A percentile compares a stretch with the other conserved stretches of the same genome.
These are phyloP conservation scores for Pseudomyrmex concolor DNA, from an alignment of 1,140 invertebrate genomes.

Conservation along the genomic window DNA sequence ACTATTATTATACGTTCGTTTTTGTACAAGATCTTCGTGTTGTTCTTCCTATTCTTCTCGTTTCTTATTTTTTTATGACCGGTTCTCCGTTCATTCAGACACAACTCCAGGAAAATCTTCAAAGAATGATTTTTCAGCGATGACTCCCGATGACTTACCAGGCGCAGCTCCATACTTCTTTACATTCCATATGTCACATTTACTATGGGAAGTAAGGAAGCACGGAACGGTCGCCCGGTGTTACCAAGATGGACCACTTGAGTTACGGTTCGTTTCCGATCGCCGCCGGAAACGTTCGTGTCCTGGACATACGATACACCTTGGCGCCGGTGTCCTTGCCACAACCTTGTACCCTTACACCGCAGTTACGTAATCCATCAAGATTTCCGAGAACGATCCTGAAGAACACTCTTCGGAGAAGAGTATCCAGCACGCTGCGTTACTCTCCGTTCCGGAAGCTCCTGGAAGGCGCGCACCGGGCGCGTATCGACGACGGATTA, in stretches of 20 bases:
- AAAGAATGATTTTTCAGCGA: not conserved
- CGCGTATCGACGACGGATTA: not conserved
- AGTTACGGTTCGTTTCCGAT: conserved; percentile 3
- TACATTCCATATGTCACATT: conserved; percentile 96
- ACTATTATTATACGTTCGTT: conserved; percentile 12
- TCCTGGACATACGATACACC: not conserved
- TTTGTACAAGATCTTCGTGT: not conserved
- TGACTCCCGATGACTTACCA: conserved; percentile 69
- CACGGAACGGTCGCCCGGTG: conserved; percentile 91
- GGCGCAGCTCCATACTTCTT: conserved; percentile 96
- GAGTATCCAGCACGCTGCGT: conserved; percentile 25
- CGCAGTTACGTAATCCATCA: conserved; percentile 63
- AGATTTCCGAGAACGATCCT: not conserved
- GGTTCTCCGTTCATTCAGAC: not conserved
- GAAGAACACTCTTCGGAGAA: conserved; percentile 41
- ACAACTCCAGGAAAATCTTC: not conserved
- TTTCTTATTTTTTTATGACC: not conserved
- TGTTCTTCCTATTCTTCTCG: conserved; percentile 10
- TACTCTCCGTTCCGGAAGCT: not conserved
- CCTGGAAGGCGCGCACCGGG: not conserved
- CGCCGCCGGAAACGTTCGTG: not conserved
- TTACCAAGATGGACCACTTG: conserved; percentile 4
- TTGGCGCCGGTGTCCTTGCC: conserved; percentile 9
- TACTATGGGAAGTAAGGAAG: conserved; percentile 98
- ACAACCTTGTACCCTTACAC: not conserved